Conservation (phyloP, 2,797 vertebrate species). For the Aselliscus stoliczkanus region DNA sequence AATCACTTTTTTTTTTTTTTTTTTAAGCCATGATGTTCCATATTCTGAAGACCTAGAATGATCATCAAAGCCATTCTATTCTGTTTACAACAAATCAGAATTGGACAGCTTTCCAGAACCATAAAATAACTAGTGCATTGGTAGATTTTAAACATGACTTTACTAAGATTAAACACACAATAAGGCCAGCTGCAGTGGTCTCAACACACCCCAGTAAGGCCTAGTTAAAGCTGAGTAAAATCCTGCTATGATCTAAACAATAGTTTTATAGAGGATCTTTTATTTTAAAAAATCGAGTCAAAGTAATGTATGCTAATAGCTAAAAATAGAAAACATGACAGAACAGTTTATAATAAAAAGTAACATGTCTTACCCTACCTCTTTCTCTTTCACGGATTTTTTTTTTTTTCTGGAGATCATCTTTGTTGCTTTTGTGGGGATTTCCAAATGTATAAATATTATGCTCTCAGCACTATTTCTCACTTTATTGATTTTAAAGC, state of each 20-base stretch:
- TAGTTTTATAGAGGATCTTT: background rate
- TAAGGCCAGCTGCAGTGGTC: background rate
- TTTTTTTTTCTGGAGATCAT: background rate
- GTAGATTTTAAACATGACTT: background rate
- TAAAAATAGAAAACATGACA: background rate
- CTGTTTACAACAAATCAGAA: background rate
- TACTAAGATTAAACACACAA: background rate
- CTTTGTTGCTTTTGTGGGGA: background rate
- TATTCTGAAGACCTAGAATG: background rate
- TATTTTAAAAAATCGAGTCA: background rate
- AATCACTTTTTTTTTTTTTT: background rate
- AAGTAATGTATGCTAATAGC: background rate
- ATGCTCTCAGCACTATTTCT: background rate
- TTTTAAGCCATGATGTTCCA: background rate
- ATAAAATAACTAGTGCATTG: background rate
- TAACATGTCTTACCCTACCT: background rate
- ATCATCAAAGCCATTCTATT: background rate
- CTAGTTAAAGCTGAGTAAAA: background rate
- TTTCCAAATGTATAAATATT: background rate
- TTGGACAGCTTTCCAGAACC: background rate
- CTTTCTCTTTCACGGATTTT: background rate
- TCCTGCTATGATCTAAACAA: background rate
- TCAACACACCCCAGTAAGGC: background rate
- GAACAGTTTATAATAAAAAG: background rate
- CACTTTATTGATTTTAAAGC: background rate